Conservation (phyloP, 2,797 vertebrate genomes). For the Sciaenops ocellatus region DNA sequence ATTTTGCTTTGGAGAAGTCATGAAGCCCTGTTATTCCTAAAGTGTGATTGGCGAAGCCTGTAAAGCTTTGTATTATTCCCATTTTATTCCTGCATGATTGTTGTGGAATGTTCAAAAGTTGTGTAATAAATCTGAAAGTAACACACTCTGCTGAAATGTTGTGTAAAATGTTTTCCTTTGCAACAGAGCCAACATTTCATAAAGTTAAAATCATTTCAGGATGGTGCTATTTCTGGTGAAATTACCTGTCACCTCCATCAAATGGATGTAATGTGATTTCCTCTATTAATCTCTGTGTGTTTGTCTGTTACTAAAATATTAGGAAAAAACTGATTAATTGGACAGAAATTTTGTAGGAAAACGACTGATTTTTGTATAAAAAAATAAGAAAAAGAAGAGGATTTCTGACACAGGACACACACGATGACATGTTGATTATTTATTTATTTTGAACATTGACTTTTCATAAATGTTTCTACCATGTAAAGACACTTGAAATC, state of each 20-base stretch:
- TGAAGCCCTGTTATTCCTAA: slow-evolving; percentile 60
- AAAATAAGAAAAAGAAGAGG: too few species aligned
- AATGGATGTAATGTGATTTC: neutral
- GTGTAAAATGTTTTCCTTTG: neutral
- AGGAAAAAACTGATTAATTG: neutral
- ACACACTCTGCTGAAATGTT: slow-evolving; percentile 27
- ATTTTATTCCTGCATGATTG: slow-evolving; percentile 83
- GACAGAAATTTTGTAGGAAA: neutral
- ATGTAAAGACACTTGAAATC: neutral
- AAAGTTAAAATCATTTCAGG: neutral
- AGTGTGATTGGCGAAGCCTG: slow-evolving; percentile 64
- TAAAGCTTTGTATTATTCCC: slow-evolving; percentile 68
- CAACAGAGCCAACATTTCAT: neutral
- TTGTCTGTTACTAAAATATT: neutral
- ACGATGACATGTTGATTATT: neutral
- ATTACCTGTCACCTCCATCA: neutral
- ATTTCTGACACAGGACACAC: neutral
- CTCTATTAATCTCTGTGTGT: neutral
- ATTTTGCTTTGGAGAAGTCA: slow-evolving; percentile 59
- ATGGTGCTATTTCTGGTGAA: neutral
- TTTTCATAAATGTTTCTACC: neutral
- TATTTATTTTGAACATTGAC: neutral
- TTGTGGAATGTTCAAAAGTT: slow-evolving; percentile 83
- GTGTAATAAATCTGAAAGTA: slow-evolving; percentile 81
- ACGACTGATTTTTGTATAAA: neutral